phyloP scores from a whole-genome alignment of 2,797 vertebrate genomes.

The Sebastolobus altivelis region DNA sequence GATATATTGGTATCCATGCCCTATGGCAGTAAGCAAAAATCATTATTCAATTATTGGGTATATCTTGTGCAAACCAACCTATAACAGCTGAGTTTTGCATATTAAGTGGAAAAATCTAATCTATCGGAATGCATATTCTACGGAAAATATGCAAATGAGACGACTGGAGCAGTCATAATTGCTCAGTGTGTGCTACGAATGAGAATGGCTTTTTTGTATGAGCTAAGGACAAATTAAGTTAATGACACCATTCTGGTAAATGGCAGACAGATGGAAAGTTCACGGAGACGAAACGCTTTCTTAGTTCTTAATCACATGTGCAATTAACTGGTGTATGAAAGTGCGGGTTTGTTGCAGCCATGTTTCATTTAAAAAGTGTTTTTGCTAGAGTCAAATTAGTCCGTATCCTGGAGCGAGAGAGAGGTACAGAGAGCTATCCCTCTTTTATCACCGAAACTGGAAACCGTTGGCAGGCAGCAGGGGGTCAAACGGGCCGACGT shows the following conservation, averaged over 20 bases:
- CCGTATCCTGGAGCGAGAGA: not conserved
- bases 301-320: conserved; percentile 74
- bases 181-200: conserved; percentile 66
- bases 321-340: conserved; percentile 67
- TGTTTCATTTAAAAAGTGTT: conserved; percentile 31
- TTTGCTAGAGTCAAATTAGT: conserved; percentile 27
- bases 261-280: conserved; percentile 80
- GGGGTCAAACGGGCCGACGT: conserved; percentile 19
- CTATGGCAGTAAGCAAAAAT: conserved; percentile 22
- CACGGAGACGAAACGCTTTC: conserved; percentile 72
- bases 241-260: conserved; percentile 78
- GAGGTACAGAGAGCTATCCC: not conserved
- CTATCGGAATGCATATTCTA: conserved; percentile 62
- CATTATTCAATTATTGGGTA: conserved; percentile 49
- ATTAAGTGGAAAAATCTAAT: conserved; percentile 66
- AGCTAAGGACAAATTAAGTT: conserved; percentile 76
- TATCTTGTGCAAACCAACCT: conserved; percentile 49
- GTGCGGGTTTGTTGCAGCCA: conserved; percentile 21
- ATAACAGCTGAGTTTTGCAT: conserved; percentile 63
- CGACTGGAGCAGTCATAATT: conserved; percentile 71
- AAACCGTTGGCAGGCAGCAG: conserved; percentile 3
- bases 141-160: conserved; percentile 66
- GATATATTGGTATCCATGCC: conserved; percentile 11
- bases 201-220: conserved; percentile 61
- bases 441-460: conserved; percentile 6